Conservation (phyloP, 2,113 vertebrate genomes). For the Osmerus mordax region DNA sequence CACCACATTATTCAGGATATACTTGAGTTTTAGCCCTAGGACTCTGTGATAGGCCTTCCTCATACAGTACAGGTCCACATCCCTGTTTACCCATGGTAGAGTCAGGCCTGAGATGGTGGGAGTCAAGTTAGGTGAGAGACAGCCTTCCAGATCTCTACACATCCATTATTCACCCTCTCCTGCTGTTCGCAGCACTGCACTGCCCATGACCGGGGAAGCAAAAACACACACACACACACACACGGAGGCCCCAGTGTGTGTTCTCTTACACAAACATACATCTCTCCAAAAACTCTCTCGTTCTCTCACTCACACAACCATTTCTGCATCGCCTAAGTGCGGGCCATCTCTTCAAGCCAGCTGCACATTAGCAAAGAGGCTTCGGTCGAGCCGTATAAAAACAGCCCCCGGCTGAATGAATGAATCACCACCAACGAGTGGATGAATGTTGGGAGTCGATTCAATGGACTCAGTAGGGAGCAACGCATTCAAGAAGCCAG, state of each 20-base stretch:
- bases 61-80: too few relatives aligned
- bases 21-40: too few relatives aligned
- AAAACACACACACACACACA: not conserved
- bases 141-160: slow-evolving; percentile 18
- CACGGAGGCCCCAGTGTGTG: not conserved
- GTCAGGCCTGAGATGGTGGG: too few relatives aligned
- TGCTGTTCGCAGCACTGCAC: slow-evolving; percentile 10
- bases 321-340: not conserved
- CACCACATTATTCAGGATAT: too few relatives aligned
- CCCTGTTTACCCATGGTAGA: too few relatives aligned
- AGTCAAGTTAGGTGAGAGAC: slow-evolving; percentile 16
- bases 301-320: not conserved
- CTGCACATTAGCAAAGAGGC: slow-evolving; percentile 3
- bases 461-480: slow-evolving; percentile 13
- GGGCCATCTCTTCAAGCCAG: not conserved
- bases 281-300: not conserved
- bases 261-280: slow-evolving; percentile 6
- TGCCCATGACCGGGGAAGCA: slow-evolving; percentile 1
- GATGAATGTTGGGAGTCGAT: not conserved
- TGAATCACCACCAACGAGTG: slow-evolving; percentile 2
- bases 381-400: not conserved
- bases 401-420: not conserved
- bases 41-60: too few relatives aligned
- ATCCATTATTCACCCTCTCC: slow-evolving; percentile 36
- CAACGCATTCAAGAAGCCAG: not conserved